Evolutionary conservation across 2,888 invertebrate species (phyloP), one percentile per base, ranked within the genome.

Genomic region (Chrysolina haemoptera): DNA sequence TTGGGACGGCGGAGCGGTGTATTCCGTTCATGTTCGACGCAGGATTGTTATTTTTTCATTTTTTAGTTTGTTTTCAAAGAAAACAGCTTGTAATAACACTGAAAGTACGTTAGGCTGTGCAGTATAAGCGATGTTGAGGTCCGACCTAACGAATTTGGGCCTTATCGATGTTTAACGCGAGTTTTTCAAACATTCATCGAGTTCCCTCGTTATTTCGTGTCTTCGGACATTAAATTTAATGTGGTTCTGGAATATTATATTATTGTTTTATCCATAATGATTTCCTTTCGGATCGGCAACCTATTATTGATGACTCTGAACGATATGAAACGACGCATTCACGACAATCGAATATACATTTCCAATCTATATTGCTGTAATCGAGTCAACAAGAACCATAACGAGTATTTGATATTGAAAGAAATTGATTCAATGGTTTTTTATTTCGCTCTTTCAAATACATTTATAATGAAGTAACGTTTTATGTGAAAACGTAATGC

Each of bases 21-120:
- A 80, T 79, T 78, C 77, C 74, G 79, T 76, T 74, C 75, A 76
- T 70, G 77, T 78, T 81, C 80, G 78, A 73, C 79, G 80, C 80
- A 69, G 78, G 77, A 82, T 83, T 86, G 86, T 86, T 86, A 85
- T 86, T 86, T 86, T 86, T 86, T 82, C 86, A 86, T 86, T 86
- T 86, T 86, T 86, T 86, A 85, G 84, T 80, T 81, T 85, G 85
- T 85, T 86, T 85, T 86, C 84, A 85, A 84, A 85, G 84, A 85
- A 86, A 86, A 86, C 86, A 86, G 83, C 80, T 81, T 82, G 82
- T 82, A 83, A 84, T 83, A 83, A 83, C 79, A 80, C 74, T 66
- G 78, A 78, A 70, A 73, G 77, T 71, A 73, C 78, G 76, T 77
- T 80, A 79, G 79, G 76, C 71, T 67, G 62, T 27, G 22, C 59